A percentile compares a stretch with the other conserved stretches of the same genome.
Evolutionary conservation across 2,888 invertebrate genomes (phyloP).

Genomic region (Charanyca ferruginea): DNA sequence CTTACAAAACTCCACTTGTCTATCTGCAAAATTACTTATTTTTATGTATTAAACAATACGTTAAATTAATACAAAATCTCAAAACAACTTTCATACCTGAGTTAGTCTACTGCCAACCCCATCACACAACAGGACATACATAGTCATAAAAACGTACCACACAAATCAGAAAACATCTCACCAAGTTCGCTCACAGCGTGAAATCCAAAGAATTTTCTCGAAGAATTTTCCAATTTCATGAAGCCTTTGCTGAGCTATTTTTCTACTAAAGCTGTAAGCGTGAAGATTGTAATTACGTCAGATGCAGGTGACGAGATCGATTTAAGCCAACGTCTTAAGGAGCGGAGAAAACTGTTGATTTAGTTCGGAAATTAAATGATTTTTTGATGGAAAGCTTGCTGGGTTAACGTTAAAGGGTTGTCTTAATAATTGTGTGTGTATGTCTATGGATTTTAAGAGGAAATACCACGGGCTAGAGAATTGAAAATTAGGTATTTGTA

Average conservation of each 20-base stretch:
- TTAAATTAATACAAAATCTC: too few species aligned
- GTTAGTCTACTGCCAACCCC: not conserved
- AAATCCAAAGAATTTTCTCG: constrained; percentile 43
- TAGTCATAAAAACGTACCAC: constrained; percentile 1
- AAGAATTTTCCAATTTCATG: constrained; percentile 60
- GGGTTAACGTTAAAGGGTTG: too few species aligned
- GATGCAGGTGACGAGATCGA: constrained; percentile 70
- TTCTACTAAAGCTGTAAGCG: constrained; percentile 49
- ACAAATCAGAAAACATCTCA: constrained; percentile 30
- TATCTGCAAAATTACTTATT: too few species aligned
- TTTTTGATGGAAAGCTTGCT: not conserved
- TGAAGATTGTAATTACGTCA: constrained; percentile 69
- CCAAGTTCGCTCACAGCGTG: not conserved
- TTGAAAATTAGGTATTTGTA: too few species aligned
- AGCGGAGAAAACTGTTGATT: constrained; percentile 13
- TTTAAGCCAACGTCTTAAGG: constrained; percentile 52
- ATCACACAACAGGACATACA: not conserved
- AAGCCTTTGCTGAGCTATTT: constrained; percentile 46
- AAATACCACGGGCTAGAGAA: too few species aligned
- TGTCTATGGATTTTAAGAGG: too few species aligned
- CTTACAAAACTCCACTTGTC: too few species aligned
- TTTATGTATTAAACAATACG: too few species aligned
- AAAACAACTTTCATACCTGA: too few species aligned
- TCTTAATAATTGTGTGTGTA: not conserved
- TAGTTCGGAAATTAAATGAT: constrained; percentile 1